Base-by-base conservation (phyloP, 2,113 vertebrate species). In the Pangasianodon gigas region DNA sequence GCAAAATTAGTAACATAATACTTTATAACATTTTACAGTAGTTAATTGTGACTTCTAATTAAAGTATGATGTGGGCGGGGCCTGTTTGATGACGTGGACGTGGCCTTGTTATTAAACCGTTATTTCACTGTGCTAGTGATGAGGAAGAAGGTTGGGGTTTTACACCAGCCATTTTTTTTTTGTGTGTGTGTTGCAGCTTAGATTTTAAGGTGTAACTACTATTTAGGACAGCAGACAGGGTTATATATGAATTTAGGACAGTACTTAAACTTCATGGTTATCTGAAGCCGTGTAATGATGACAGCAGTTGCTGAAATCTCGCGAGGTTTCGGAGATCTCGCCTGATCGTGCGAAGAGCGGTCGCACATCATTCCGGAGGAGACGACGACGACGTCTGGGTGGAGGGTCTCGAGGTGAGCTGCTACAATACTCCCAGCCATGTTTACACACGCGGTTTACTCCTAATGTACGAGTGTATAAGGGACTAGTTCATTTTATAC, bases 291-390 rank as follows among this genome's bases (percentile, higher is more conserved):
- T n/a, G 37, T 58, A 11, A 75, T 29, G 37, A 58, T 6, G 3
- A 58, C 51, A 6, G 52, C 56, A 6, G 65, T 24, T 13, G 26
- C 26, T 26, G 62, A 90, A 86, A 62, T 93, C 92, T 93, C 93
- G 93, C 93, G 93, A 92, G 69, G 29, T 79, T 54, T 87, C 3
- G 48, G 2, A 51, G 14, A 44, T 79, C 84, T 44, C 87, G 77
- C 79, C 71, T 58, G 58, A 62, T 32, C 58, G 67, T 74, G 87
- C 75, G n/a, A 85, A 89, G 74, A 85, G 84, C 54, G 91, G 75
- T 86, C 51, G 56, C 88, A 89, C 92, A 92, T 88, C 90, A 71
- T 90, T 84, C 69, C 86, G 52, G 82, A 90, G 85, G 89, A 69
- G 90, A 90, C 82, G 88, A 67, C 82, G 88, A 67, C 89, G 90